phyloP scores from a whole-genome alignment of 2,888 invertebrate species.

The Lasius fuliginosus region DNA sequence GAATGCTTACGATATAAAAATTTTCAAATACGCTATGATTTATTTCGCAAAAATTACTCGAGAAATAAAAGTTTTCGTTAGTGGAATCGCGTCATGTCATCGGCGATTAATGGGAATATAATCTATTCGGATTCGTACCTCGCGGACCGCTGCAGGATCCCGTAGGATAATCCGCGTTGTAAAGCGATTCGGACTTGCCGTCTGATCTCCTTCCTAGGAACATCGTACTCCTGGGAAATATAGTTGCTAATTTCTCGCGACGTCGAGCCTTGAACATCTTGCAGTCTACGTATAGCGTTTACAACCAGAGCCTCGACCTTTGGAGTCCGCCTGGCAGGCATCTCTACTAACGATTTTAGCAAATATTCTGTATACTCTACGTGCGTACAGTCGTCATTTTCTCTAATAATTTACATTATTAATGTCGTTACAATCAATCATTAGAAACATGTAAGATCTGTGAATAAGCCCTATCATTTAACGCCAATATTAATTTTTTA shows the following conservation, averaged over 20 bases:
- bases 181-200: slow-evolving; percentile 81
- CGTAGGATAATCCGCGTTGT: slow-evolving; percentile 81
- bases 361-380: neutral
- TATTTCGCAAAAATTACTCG: neutral
- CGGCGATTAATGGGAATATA: neutral
- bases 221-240: slow-evolving; percentile 81
- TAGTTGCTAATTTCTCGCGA: slow-evolving; percentile 82
- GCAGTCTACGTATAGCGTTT: slow-evolving; percentile 81
- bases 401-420: neutral
- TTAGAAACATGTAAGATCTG: neutral
- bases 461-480: neutral
- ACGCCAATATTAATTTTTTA: neutral
- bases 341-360: slow-evolving; percentile 40
- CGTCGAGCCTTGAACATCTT: slow-evolving; percentile 81
- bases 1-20: neutral
- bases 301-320: slow-evolving; percentile 82
- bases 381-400: neutral
- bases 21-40: neutral
- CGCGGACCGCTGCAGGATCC: slow-evolving; percentile 80
- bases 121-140: slow-evolving; percentile 72
- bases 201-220: slow-evolving; percentile 75
- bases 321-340: slow-evolving; percentile 70
- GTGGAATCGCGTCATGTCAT: no score
- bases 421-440: neutral
- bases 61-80: neutral